Evolutionary conservation across 2,888 invertebrate genomes (phyloP).

Genomic region (Limenitis arthemis): DNA sequence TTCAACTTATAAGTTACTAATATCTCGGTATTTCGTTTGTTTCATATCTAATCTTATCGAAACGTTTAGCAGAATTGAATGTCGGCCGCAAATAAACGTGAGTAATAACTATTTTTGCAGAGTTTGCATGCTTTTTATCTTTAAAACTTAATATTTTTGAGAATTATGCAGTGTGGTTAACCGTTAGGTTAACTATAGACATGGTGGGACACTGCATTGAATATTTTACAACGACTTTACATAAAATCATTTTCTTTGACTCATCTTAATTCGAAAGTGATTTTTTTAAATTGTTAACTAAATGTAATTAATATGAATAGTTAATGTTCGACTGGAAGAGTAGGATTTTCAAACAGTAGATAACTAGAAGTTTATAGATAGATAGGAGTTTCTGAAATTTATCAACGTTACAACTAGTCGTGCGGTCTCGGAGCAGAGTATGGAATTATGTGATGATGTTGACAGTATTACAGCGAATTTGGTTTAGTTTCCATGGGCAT

Average conservation of each 20-base stretch:
- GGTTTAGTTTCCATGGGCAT: slow-evolving; percentile 4
- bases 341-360: slow-evolving; percentile 21
- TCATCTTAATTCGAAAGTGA: neutral
- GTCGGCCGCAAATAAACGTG: neutral
- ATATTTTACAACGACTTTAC: slow-evolving; percentile 19
- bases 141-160: slow-evolving; percentile 3
- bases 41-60: slow-evolving; percentile 10
- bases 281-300: slow-evolving; percentile 1
- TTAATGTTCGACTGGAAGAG: slow-evolving; percentile 23
- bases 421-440: slow-evolving; percentile 28
- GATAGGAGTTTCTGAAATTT: slow-evolving; percentile 69
- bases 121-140: slow-evolving; percentile 16
- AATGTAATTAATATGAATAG: slow-evolving; percentile 15
- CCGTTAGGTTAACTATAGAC: slow-evolving; percentile 11
- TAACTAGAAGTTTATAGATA: slow-evolving; percentile 34
- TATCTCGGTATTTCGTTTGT: slow-evolving; percentile 5
- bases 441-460: slow-evolving; percentile 31
- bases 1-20: slow-evolving; percentile 2
- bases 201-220: slow-evolving; percentile 14
- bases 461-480: slow-evolving; percentile 44
- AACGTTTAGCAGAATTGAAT: slow-evolving; percentile 9
- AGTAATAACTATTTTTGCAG: neutral
- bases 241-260: slow-evolving; percentile 4
- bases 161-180: slow-evolving; percentile 12
- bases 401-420: slow-evolving; percentile 65